Percentiles rank a stretch among this genome's conserved stretches.
Conservation (phyloP, 2,888 invertebrate species). For the Lampropteryx suffumata region DNA sequence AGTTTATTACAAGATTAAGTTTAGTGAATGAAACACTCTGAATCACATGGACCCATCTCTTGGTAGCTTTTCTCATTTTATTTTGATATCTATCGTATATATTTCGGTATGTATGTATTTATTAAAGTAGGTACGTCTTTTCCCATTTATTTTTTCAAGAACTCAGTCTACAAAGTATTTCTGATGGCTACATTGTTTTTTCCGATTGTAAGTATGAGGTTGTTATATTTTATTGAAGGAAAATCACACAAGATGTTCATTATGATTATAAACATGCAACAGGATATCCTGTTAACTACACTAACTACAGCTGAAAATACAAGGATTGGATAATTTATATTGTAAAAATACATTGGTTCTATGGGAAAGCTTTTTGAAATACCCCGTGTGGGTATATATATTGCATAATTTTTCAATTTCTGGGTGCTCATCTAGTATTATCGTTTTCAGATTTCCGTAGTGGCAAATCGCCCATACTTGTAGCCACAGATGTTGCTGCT, state of each 20-base stretch:
- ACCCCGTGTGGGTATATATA: constrained; percentile 1
- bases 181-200: too few species aligned
- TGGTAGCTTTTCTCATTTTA: constrained; percentile 18
- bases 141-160: constrained; percentile 2
- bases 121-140: constrained; percentile 13
- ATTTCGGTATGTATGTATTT: constrained; percentile 16
- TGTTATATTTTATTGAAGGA: background rate
- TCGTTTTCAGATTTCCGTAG: constrained; percentile 89
- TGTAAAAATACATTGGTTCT: background rate
- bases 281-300: background rate
- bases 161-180: background rate
- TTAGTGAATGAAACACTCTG: constrained; percentile 43
- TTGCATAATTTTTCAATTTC: background rate
- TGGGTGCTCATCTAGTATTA: constrained; percentile 24
- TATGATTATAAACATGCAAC: constrained; percentile 5
- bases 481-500: constrained; percentile 97
- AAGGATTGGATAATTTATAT: background rate
- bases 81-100: constrained; percentile 8
- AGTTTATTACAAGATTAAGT: constrained; percentile 57
- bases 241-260: background rate
- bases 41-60: constrained; percentile 21
- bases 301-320: constrained; percentile 2
- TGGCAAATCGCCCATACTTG: constrained; percentile 93
- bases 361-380: constrained; percentile 1
- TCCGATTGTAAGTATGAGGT: constrained; percentile 11